Evolutionary conservation across 1,140 invertebrate genomes (phyloP), one percentile per base, ranked within the genome.

Genomic region (Trinorchestia longiramus): DNA sequence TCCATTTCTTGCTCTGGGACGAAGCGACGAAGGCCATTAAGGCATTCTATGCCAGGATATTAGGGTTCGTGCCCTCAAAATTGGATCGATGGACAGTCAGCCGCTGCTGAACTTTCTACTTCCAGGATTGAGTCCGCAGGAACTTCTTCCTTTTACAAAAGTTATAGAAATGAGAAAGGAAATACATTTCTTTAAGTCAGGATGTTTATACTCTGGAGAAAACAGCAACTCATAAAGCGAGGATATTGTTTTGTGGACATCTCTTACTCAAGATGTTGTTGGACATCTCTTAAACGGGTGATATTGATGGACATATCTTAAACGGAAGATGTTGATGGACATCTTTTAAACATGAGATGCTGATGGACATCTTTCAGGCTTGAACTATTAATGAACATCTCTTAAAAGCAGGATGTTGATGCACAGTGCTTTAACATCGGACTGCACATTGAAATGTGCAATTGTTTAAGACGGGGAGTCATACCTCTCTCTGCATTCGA

Each of bases 41-140:
- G 36, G 88, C 88, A 41, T 41, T 90, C 88, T 90, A 90, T 36
- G 88, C 62, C 88, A 42, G 88, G 88, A 90, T 90, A 90, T 90
- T 90, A 90, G 88, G 28, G 88, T 36, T 41, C 88, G 28, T 11
- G 88, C 23, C 87, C 88, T 90, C 88, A 90, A 90, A 90, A 90
- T 90, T 90, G 88, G 88, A 90, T 90, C 88, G 88, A 90, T 90
- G 88, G 88, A 90, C 88, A 90, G 36, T 90, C 88, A 11, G 88
- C 43, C 88, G 43, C 88, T 41, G 41, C 88, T 90, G 28, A 90
- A 90, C 88, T 90, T 90, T 90, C 88, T 90, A 42, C 41, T 90
- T 41, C 88, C 88, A 41, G 41, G 88, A 90, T 90, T 90, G 88
- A 36, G 41, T 90, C 88, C 41, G 88, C 88, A 41, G 88, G 88